phyloP scores from a whole-genome alignment of 2,888 invertebrate genomes.

The Ornithoptera priamus region DNA sequence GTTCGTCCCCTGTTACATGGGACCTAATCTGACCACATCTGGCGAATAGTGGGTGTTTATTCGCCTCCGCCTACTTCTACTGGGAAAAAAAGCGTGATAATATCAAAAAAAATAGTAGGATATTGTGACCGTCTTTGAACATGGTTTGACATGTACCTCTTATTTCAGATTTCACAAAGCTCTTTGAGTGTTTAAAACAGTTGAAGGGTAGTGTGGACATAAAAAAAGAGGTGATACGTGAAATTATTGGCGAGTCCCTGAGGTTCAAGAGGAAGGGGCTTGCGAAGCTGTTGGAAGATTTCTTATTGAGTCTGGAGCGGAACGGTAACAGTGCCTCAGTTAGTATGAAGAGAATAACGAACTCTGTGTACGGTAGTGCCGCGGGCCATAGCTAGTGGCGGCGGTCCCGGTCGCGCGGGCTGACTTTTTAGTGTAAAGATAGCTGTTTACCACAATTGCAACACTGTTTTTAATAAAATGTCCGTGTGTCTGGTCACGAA shows the following conservation, averaged over 20 bases:
- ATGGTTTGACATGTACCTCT: slow-evolving; percentile 20
- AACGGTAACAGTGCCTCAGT: slow-evolving; percentile 74
- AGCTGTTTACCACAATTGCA: slow-evolving; percentile 35
- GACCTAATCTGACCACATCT: too few species aligned
- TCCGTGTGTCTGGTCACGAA: slow-evolving; percentile 30
- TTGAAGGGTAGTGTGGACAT: slow-evolving; percentile 85
- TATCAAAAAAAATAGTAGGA: neutral
- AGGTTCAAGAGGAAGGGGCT: slow-evolving; percentile 88
- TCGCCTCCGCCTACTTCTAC: too few species aligned
- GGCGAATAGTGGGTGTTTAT: too few species aligned
- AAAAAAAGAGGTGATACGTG: slow-evolving; percentile 84
- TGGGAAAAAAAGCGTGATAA: too few species aligned
- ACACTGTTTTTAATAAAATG: slow-evolving; percentile 26
- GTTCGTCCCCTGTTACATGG: too few species aligned
- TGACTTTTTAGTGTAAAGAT: slow-evolving; percentile 40
- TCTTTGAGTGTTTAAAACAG: slow-evolving; percentile 85
- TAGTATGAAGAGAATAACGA: slow-evolving; percentile 58
- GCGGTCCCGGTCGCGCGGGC: slow-evolving; percentile 34
- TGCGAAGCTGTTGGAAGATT: slow-evolving; percentile 84
- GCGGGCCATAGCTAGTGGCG: slow-evolving; percentile 67
- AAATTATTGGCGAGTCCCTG: slow-evolving; percentile 87
- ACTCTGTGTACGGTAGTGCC: slow-evolving; percentile 57
- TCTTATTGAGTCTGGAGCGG: slow-evolving; percentile 74
- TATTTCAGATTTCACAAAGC: slow-evolving; percentile 83
- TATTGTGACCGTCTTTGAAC: neutral